Evolutionary conservation across 2,888 invertebrate species (phyloP), one percentile per base, ranked within the genome.

Genomic region (Patella pellucida): DNA sequence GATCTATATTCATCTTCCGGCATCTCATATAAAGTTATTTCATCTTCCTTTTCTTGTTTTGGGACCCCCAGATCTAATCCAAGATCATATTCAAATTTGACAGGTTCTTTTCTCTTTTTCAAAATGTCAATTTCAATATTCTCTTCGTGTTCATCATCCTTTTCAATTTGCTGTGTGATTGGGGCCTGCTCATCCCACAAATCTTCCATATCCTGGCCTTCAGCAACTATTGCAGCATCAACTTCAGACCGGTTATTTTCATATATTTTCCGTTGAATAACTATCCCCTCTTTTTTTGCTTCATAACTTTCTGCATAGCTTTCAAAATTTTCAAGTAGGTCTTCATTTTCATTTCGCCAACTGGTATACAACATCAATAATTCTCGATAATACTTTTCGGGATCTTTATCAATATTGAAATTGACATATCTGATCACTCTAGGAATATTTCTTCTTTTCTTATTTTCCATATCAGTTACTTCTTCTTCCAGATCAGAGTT

Each of bases 301-400:
- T 51, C 50, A 51, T 78, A 52, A 69, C 9, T 41, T 3, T 5
- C 5, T 41, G 4, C 5, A 1, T 5, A 41, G 41, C 7, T 9
- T 9, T 41, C 41, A 41, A 41, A 41, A 9, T 71, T 56, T 52
- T n/a, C 71, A 23, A 54, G 51, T 23, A 81, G 68, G 14, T 76
- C 78, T n/a, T 51, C 50, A 50, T 83, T 51, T 79, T 88, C 87
- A 73, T 87, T 69, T 70, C 86, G 74, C 88, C 88, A 89, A 9
- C 9, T 41, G 41, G 41, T 7, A 86, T 83, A 1, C 76, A 16
- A 75, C 77, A 89, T 84, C 0, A 86, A 62, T 12, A 82, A 76
- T 69, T 87, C 84, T 68, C 88, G 77, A 69, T 79, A 85, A 74
- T 80, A 84, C 51, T 88, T 82, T n/a, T 83, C 75, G 19, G 78